Conservation (phyloP, 1,140 invertebrate species). For the Lamellibrachia luymesi region DNA sequence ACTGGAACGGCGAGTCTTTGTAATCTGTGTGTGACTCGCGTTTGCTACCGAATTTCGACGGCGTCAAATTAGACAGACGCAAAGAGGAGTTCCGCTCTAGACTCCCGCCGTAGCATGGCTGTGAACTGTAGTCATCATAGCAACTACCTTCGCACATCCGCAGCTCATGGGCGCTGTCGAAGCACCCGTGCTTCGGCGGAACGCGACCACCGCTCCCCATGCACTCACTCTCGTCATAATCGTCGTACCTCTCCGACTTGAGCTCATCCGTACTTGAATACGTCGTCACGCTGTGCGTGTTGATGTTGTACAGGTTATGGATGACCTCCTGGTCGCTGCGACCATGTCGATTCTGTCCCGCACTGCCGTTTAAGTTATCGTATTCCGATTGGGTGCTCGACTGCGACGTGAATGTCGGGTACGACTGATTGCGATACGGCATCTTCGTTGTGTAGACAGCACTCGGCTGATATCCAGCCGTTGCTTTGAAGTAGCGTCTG, state of each 20-base stretch:
- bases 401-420: slow-evolving; percentile 39
- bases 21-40: slow-evolving; percentile 36
- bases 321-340: slow-evolving; percentile 26
- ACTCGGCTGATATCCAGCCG: slow-evolving; percentile 55
- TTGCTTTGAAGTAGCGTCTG: not conserved
- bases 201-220: slow-evolving; percentile 45
- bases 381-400: slow-evolving; percentile 40
- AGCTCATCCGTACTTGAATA: slow-evolving; percentile 20
- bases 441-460: slow-evolving; percentile 51
- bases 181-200: slow-evolving; percentile 39
- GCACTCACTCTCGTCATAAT: not conserved
- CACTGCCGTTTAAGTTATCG: slow-evolving; percentile 31
- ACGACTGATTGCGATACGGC: slow-evolving; percentile 55
- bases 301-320: slow-evolving; percentile 45
- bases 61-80: slow-evolving; percentile 27
- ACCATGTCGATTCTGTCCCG: slow-evolving; percentile 26
- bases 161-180: slow-evolving; percentile 2
- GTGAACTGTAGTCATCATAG: slow-evolving; percentile 9
- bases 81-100: slow-evolving; percentile 17
- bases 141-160: not conserved
- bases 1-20: slow-evolving; percentile 24
- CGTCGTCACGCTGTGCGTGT: slow-evolving; percentile 39
- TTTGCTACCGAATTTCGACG: slow-evolving; percentile 40
- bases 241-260: not conserved
- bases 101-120: not conserved